These are phyloP conservation scores for Loris lydekkerianus DNA, from an alignment of 2,797 vertebrate species.

Conservation along the genomic window DNA sequence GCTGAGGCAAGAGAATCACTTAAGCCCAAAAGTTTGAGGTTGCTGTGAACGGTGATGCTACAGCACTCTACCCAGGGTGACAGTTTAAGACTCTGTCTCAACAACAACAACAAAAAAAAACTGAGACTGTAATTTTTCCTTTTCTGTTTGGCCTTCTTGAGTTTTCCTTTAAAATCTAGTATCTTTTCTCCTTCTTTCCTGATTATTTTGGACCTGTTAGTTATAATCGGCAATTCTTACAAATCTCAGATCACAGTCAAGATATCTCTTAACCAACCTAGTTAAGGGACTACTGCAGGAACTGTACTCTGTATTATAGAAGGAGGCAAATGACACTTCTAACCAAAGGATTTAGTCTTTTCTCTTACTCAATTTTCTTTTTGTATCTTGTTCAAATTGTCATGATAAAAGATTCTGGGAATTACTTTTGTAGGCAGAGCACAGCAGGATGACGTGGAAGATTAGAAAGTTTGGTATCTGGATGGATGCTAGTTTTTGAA, in stretches of 20 bases:
- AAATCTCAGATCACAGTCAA: neutral
- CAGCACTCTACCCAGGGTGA: too few relatives aligned
- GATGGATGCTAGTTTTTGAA: neutral
- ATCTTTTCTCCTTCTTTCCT: neutral
- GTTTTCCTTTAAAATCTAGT: neutral
- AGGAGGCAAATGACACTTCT: neutral
- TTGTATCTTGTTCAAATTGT: neutral
- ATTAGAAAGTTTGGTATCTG: neutral
- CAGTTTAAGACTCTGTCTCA: too few relatives aligned
- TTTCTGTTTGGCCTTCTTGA: neutral
- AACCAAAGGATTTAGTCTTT: neutral
- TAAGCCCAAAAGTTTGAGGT: too few relatives aligned
- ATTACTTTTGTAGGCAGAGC: constrained; percentile 10
- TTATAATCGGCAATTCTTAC: constrained; percentile 13
- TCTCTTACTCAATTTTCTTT: neutral
- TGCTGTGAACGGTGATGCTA: too few relatives aligned
- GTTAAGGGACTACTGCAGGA: neutral
- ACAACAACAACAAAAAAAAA: too few relatives aligned
- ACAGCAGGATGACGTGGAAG: constrained; percentile 5
- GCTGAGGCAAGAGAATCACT: too few relatives aligned
- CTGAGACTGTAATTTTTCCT: neutral
- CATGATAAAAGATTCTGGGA: constrained; percentile 5
- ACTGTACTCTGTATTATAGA: neutral
- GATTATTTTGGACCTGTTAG: neutral
- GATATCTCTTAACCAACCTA: neutral